These are phyloP conservation scores for Dissostichus mawsoni DNA, from an alignment of 2,113 vertebrate genomes.

Conservation along the genomic window DNA sequence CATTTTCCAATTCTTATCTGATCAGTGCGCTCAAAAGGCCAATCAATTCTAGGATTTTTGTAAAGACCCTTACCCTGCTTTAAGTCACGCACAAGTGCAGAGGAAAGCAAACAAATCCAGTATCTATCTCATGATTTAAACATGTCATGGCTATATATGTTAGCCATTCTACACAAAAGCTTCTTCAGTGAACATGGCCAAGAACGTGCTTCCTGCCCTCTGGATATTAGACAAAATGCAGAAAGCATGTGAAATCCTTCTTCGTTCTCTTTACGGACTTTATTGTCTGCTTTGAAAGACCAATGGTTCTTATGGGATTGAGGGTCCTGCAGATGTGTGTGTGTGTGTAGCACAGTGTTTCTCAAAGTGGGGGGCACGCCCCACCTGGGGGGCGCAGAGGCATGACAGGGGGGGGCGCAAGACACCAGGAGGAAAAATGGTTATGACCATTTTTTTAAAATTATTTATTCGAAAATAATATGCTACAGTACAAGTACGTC, in stretches of 20 bases:
- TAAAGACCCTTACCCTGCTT: neutral
- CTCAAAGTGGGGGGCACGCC: too few species aligned
- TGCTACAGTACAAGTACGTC: too few species aligned
- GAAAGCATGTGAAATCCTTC: slow-evolving; percentile 21
- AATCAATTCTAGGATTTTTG: neutral
- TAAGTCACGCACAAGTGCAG: neutral
- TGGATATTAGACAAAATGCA: slow-evolving; percentile 33
- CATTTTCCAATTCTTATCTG: neutral
- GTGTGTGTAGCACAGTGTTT: neutral
- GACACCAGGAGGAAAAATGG: too few species aligned
- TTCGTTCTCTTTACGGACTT: neutral
- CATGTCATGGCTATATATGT: slow-evolving; percentile 57
- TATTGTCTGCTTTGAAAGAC: slow-evolving; percentile 21
- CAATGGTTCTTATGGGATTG: neutral
- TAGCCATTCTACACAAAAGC: slow-evolving; percentile 34
- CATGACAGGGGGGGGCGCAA: too few species aligned
- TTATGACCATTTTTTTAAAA: too few species aligned
- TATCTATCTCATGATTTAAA: slow-evolving; percentile 64
- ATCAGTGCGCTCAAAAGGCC: neutral
- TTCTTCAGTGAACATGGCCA: slow-evolving; percentile 3
- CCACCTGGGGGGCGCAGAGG: too few species aligned
- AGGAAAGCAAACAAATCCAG: neutral
- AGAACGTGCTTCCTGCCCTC: slow-evolving; percentile 27
- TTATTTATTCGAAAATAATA: too few species aligned
- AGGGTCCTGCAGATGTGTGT: slow-evolving; percentile 4